Conservation (phyloP, 2,113 vertebrate species). For the Pollimyrus isidori region DNA sequence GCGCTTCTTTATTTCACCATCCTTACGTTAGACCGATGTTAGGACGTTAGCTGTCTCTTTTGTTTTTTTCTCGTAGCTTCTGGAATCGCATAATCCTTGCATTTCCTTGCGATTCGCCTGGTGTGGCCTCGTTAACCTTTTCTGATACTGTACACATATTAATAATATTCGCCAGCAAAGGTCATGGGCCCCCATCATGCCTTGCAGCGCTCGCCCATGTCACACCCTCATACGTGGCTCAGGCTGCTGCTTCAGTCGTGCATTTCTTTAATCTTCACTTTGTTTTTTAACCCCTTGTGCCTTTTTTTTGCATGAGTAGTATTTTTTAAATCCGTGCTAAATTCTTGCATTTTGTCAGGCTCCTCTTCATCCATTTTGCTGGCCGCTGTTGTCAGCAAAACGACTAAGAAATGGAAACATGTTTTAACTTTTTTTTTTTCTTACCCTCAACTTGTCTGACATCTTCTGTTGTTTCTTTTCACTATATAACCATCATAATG, state of each 20-base stretch:
- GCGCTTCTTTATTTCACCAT: neutral
- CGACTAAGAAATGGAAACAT: neutral
- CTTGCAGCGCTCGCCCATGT: neutral
- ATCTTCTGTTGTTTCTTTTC: neutral
- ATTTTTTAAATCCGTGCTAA: neutral
- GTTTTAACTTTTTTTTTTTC: neutral
- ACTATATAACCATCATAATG: neutral
- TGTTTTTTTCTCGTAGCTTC: neutral
- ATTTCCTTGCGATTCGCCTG: conserved; percentile 42
- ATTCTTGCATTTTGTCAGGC: neutral
- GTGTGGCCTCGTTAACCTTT: conserved; percentile 62
- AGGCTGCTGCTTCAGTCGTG: neutral
- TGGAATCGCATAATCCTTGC: neutral
- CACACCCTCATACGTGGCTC: neutral
- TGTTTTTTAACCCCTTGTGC: neutral
- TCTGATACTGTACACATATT: conserved; percentile 58
- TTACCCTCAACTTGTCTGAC: neutral
- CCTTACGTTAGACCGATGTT: neutral
- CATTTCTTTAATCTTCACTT: neutral
- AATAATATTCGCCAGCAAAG: conserved; percentile 59
- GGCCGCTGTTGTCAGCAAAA: neutral
- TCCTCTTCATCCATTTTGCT: neutral
- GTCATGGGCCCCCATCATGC: conserved; percentile 40
- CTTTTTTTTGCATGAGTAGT: neutral
- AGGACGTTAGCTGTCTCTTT: neutral